Percentiles rank a stretch among this genome's conserved stretches.
Conservation (phyloP, 2,888 invertebrate species). For the Trichopoda pennipes region DNA sequence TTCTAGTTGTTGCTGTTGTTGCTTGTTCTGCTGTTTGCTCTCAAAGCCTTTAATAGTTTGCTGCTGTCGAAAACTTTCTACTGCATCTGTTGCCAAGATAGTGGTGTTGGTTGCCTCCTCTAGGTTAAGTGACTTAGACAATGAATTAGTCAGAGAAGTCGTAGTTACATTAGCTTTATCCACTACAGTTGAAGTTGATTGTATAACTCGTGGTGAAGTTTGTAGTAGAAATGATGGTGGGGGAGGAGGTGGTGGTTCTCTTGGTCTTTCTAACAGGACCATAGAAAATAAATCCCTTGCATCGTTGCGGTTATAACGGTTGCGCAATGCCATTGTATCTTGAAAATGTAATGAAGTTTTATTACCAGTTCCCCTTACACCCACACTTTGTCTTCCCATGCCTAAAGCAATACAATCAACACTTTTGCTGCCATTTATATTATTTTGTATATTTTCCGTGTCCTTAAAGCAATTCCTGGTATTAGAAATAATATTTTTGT, state of each 20-base stretch:
- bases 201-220: slow-evolving; percentile 6
- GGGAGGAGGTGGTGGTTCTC: slow-evolving; percentile 81
- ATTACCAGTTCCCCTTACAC: slow-evolving; percentile 8
- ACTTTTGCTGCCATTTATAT: slow-evolving; percentile 71
- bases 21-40: slow-evolving; percentile 50
- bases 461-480: slow-evolving; percentile 61
- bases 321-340: slow-evolving; percentile 92
- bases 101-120: slow-evolving; percentile 38
- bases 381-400: not conserved
- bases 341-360: slow-evolving; percentile 81
- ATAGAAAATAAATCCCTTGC: slow-evolving; percentile 84
- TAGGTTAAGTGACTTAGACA: slow-evolving; percentile 47
- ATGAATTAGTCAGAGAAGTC: slow-evolving; percentile 31
- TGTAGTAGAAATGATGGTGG: slow-evolving; percentile 80
- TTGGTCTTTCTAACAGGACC: slow-evolving; percentile 77
- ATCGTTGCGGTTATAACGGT: slow-evolving; percentile 84
- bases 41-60: slow-evolving; percentile 73
- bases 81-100: slow-evolving; percentile 56
- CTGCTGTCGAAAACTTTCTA: slow-evolving; percentile 56
- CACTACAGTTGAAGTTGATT: slow-evolving; percentile 12
- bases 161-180: slow-evolving; percentile 22
- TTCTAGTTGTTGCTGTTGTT: slow-evolving; percentile 36
- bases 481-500: slow-evolving; percentile 61
- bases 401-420: slow-evolving; percentile 36
- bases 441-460: slow-evolving; percentile 55